Conservation (phyloP, 1,140 invertebrate species). For the Mercenaria mercenaria region DNA sequence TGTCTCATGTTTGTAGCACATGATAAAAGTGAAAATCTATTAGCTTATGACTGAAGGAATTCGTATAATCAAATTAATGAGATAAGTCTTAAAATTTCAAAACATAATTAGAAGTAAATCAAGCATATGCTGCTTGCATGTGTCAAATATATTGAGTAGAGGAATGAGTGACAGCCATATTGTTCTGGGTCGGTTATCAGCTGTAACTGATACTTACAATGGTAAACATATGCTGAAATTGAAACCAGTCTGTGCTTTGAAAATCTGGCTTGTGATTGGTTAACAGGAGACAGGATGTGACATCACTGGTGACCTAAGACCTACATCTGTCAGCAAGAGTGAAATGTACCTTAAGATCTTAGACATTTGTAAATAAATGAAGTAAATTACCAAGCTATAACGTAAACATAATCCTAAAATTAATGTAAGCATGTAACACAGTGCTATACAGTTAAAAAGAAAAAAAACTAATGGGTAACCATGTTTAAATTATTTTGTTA, state of each 20-base stretch:
- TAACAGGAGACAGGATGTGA: slow-evolving; percentile 51
- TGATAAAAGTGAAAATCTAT: neutral
- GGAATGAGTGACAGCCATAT: slow-evolving; percentile 53
- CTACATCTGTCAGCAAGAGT: slow-evolving; percentile 51
- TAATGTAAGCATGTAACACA: slow-evolving; percentile 25
- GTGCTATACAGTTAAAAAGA: neutral
- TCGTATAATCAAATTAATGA: slow-evolving; percentile 30
- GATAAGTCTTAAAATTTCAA: slow-evolving; percentile 34
- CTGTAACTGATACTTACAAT: slow-evolving; percentile 52
- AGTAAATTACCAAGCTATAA: slow-evolving; percentile 59
- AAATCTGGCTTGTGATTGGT: slow-evolving; percentile 37
- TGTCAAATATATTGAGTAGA: slow-evolving; percentile 45
- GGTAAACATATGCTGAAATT: slow-evolving; percentile 57
- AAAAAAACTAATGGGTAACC: slow-evolving; percentile 7
- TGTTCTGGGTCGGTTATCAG: slow-evolving; percentile 47
- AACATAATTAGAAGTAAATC: slow-evolving; percentile 51
- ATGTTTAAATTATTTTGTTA: neutral
- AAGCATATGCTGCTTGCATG: slow-evolving; percentile 43
- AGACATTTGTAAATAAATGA: slow-evolving; percentile 61
- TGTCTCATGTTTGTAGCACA: neutral
- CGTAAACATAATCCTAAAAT: slow-evolving; percentile 45
- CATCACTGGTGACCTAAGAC: slow-evolving; percentile 54
- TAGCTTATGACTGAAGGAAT: neutral
- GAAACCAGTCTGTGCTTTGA: slow-evolving; percentile 45
- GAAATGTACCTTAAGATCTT: slow-evolving; percentile 58